phyloP scores from a whole-genome alignment of 2,797 vertebrate species.

The Clarias laeviceps region DNA sequence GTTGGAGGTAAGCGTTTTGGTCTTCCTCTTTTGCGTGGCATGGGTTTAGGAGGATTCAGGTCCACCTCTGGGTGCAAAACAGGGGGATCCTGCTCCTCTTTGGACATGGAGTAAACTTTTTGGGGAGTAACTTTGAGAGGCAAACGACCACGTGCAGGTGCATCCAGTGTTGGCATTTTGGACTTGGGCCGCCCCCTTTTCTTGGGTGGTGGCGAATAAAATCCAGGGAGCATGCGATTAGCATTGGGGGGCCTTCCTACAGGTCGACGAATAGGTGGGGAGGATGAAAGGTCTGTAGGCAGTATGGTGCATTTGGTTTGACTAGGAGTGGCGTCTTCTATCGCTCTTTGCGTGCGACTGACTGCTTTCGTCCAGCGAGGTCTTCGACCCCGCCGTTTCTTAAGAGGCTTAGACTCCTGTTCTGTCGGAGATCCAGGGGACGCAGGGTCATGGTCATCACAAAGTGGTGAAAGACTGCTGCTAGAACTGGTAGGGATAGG shows the following conservation, averaged over 20 bases:
- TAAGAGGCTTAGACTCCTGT: slow-evolving; percentile 87
- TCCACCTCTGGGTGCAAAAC: slow-evolving; percentile 96
- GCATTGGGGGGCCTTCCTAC: slow-evolving; percentile 78
- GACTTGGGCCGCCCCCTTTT: slow-evolving; percentile 91
- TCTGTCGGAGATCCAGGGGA: slow-evolving; percentile 74
- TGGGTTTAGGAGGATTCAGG: slow-evolving; percentile 86
- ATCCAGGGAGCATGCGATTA: slow-evolving; percentile 74
- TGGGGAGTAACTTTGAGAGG: slow-evolving; percentile 87
- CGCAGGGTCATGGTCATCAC: slow-evolving; percentile 72
- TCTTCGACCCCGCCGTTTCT: slow-evolving; percentile 92
- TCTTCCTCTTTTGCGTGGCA: slow-evolving; percentile 93
- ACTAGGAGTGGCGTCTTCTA: slow-evolving; percentile 62
- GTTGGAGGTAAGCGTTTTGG: slow-evolving; percentile 90
- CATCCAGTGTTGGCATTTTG: slow-evolving; percentile 94
- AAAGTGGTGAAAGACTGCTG: slow-evolving; percentile 65
- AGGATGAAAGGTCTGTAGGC: slow-evolving; percentile 63
- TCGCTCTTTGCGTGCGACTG: slow-evolving; percentile 71
- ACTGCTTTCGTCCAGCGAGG: slow-evolving; percentile 89
- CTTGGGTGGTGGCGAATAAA: slow-evolving; percentile 71
- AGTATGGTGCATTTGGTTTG: slow-evolving; percentile 67
- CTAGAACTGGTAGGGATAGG: slow-evolving; percentile 64
- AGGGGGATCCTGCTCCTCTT: slow-evolving; percentile 94
- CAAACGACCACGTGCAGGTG: slow-evolving; percentile 79
- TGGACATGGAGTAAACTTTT: slow-evolving; percentile 90
- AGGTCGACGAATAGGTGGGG: slow-evolving; percentile 71